A percentile compares a stretch with the other conserved stretches of the same genome.
Conservation (phyloP, 2,888 invertebrate genomes). For the Macrosoma leucophasiata region DNA sequence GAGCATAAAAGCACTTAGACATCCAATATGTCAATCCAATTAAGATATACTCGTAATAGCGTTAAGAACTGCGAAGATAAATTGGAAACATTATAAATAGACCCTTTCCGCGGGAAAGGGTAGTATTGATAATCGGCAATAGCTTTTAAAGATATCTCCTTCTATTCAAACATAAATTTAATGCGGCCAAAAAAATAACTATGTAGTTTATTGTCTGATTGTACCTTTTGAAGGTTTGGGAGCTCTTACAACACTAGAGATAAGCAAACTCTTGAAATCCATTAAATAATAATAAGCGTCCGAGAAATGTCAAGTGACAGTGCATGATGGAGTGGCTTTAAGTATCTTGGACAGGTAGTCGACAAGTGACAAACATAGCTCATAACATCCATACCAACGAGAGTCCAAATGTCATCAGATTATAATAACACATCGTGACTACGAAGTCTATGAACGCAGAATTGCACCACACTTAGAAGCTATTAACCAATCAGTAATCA, state of each 20-base stretch:
- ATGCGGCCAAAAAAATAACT: no score
- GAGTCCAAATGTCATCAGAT: no score
- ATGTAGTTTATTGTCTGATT: no score
- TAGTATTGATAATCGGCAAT: no score
- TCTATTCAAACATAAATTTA: no score
- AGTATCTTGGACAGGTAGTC: constrained; percentile 61
- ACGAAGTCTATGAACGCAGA: constrained; percentile 4
- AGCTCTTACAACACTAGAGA: constrained; percentile 21
- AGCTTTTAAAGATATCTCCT: no score
- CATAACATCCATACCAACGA: constrained; percentile 9
- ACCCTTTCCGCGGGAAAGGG: no score
- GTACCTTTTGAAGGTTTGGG: no score
- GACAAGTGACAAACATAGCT: constrained; percentile 38
- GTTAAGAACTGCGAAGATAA: constrained; percentile 5
- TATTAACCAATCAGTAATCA: constrained; percentile 4
- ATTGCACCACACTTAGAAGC: constrained; percentile 5
- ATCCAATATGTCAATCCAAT: no score
- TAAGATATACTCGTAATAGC: no score
- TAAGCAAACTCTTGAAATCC: constrained; percentile 46
- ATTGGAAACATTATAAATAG: no score
- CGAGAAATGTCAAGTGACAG: constrained; percentile 53
- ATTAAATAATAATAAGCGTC: constrained; percentile 61
- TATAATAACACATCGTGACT: no score
- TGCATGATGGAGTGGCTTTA: constrained; percentile 55
- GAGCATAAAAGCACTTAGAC: constrained; percentile 44